Evolutionary conservation across 1,140 invertebrate genomes (phyloP).

Genomic region (Trichonephila clavipes): DNA sequence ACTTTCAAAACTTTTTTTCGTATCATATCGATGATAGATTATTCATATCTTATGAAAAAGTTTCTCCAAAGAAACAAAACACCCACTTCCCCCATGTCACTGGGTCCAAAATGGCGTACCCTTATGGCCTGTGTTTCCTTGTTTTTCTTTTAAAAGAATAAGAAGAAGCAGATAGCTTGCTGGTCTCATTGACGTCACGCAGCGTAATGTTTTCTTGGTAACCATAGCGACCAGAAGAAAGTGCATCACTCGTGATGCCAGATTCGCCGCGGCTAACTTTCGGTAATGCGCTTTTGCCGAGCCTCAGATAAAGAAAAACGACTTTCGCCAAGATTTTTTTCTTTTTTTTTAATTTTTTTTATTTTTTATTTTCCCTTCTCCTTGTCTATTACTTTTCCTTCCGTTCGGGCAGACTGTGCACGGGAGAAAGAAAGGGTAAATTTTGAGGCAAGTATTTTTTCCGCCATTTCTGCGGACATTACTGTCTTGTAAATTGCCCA

Average conservation of each 20-base stretch:
- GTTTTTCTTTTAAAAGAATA: slow-evolving; percentile 21
- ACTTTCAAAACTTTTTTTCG: too few species aligned
- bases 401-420: background rate
- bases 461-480: slow-evolving; percentile 47
- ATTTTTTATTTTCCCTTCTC: background rate
- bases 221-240: slow-evolving; percentile 38
- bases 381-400: slow-evolving; percentile 22
- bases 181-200: slow-evolving; percentile 41
- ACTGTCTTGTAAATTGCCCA: slow-evolving; percentile 54
- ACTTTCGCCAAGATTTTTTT: slow-evolving; percentile 39
- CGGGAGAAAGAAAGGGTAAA: background rate
- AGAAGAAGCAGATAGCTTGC: slow-evolving; percentile 8
- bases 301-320: slow-evolving; percentile 63
- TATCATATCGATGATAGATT: background rate
- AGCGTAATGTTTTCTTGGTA: slow-evolving; percentile 53
- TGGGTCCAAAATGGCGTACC: background rate
- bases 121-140: background rate
- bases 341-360: slow-evolving; percentile 1
- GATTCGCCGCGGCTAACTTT: slow-evolving; percentile 55
- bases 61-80: background rate
- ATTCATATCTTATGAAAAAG: background rate
- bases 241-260: slow-evolving; percentile 60
- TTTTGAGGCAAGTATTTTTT: slow-evolving; percentile 47
- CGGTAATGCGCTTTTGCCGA: slow-evolving; percentile 57
- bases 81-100: too few species aligned